Evolutionary conservation across 2,888 invertebrate genomes (phyloP).

Genomic region (Trimorus sp.): DNA sequence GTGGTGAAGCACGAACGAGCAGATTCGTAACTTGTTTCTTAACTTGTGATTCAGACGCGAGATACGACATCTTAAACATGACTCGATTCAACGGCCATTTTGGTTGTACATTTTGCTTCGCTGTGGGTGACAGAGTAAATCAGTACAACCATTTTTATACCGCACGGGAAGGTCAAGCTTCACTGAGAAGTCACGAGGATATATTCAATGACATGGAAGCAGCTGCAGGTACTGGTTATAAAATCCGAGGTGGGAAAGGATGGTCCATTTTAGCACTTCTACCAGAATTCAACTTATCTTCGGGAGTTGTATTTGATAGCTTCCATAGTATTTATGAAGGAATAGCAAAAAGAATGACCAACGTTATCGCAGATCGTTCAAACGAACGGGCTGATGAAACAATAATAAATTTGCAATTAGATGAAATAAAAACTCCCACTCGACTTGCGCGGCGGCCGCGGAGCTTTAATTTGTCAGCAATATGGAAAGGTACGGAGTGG

Average conservation of each 20-base stretch:
- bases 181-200: not conserved
- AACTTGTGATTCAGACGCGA: constrained; percentile 4
- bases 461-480: not conserved
- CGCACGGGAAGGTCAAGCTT: not conserved
- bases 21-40: constrained; percentile 8
- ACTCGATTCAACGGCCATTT: constrained; percentile 14
- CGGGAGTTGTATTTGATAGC: not conserved
- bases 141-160: constrained; percentile 18
- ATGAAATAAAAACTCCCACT: constrained; percentile 11
- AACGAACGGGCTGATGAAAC: not conserved
- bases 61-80: constrained; percentile 11
- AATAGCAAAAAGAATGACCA: not conserved
- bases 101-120: constrained; percentile 18
- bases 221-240: not conserved
- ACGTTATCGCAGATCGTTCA: not conserved
- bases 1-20: constrained; percentile 7
- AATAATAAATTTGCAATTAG: constrained; percentile 11
- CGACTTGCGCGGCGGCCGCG: constrained; percentile 18
- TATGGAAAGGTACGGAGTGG: constrained; percentile 53
- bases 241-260: constrained; percentile 1
- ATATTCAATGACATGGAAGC: constrained; percentile 16
- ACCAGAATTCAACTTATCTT: constrained; percentile 3
- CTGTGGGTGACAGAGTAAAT: constrained; percentile 7
- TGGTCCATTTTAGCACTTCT: constrained; percentile 5
- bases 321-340: constrained; percentile 5